phyloP scores from a whole-genome alignment of 2,797 vertebrate genomes.

The Pipistrellus kuhlii region DNA sequence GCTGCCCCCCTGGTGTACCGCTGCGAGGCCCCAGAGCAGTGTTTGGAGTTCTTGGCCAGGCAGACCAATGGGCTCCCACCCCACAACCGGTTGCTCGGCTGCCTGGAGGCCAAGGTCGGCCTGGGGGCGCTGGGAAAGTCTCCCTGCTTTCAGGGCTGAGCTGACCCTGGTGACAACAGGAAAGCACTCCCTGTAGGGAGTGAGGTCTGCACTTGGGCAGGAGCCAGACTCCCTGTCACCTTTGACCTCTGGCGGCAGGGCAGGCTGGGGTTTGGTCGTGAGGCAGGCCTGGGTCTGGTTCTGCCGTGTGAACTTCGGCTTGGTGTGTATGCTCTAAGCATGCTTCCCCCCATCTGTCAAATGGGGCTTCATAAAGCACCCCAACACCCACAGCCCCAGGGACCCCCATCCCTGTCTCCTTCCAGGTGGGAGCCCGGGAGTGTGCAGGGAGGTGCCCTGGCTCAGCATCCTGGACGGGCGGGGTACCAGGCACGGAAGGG shows the following conservation, averaged over 20 bases:
- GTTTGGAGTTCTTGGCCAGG: background rate
- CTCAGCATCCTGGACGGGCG: background rate
- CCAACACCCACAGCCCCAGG: background rate
- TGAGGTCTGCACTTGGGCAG: background rate
- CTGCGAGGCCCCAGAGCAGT: background rate
- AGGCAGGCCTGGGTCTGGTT: background rate
- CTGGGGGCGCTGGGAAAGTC: background rate
- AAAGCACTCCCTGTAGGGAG: background rate
- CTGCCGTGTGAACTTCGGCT: background rate
- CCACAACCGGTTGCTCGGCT: background rate
- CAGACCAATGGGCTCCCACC: background rate
- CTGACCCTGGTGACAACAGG: background rate
- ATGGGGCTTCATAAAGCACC: background rate
- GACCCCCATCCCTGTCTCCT: background rate
- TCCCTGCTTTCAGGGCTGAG: background rate
- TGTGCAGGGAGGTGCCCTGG: fast-evolving
- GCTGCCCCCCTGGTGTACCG: constrained; percentile 13
- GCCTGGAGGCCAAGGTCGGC: background rate
- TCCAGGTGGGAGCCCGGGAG: fast-evolving
- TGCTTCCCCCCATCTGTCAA: background rate
- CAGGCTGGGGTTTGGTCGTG: background rate
- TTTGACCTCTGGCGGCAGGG: background rate
- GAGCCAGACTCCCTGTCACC: background rate
- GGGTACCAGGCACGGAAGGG: background rate
- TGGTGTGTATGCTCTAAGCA: background rate